These are phyloP conservation scores for Bombus ignitus DNA, from an alignment of 1,140 invertebrate genomes.

Conservation along the genomic window DNA sequence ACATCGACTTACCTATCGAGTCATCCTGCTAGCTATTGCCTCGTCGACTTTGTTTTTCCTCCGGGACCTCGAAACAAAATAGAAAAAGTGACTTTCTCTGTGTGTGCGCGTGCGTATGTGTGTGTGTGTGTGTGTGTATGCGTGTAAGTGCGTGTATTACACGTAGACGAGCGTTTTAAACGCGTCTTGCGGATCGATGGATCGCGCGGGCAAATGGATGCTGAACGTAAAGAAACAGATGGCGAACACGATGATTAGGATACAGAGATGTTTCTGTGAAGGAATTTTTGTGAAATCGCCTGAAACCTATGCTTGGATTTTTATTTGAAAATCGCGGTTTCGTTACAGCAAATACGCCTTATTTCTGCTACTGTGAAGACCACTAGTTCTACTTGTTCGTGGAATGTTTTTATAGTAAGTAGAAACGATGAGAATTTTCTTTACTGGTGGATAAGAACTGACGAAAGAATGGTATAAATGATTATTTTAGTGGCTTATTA, in stretches of 20 bases:
- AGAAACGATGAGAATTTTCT: background rate
- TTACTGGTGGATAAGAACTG: background rate
- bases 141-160: constrained; percentile 1
- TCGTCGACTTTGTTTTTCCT: constrained; percentile 10
- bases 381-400: background rate
- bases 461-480: background rate
- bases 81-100: constrained; percentile 21
- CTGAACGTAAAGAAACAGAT: background rate
- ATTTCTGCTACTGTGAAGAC: background rate
- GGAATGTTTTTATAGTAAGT: background rate
- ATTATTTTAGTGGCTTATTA: background rate
- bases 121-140: background rate
- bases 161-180: too few relatives aligned
- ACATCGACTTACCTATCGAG: constrained; percentile 22
- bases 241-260: background rate
- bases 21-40: background rate
- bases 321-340: too few relatives aligned
- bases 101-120: background rate
- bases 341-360: background rate
- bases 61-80: constrained; percentile 2
- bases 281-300: too few relatives aligned
- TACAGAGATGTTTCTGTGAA: background rate
- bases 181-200: background rate
- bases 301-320: background rate
- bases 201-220: background rate